Evolutionary conservation across 2,797 vertebrate genomes (phyloP), one percentile per base, ranked within the genome.

Genomic region (Acanthopagrus latus): DNA sequence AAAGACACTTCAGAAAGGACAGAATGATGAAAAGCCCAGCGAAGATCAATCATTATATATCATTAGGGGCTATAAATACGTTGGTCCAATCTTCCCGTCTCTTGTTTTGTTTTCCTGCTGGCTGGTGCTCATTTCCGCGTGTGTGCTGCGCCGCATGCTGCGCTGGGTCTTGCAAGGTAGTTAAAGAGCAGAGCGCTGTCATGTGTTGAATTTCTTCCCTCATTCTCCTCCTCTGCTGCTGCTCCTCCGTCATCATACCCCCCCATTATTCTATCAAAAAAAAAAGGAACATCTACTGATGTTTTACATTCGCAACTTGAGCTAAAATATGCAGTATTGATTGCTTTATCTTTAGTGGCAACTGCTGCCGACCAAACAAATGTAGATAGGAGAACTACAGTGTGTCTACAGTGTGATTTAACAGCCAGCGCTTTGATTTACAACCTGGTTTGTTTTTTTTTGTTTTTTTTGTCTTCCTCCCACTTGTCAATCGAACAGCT

Each of bases 1-100:
- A 47, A 33, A 33, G 33, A 33, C 74, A 60, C 82, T 75, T 89
- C 83, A 85, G 64, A 85, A 89, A 67, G 73, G 57, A 78, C 60
- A 64, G 51, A 66, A 82, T 83, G 86, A 90, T 90, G 87, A 91
- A 91, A 87, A 75, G 80, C 76, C 63, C 5, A 11, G 70, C 69
- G 74, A 85, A 83, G 85, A 93, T 92, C 86, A 89, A 86, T 91
- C 88, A 73, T 84, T 80, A 73, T 68, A 75, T 86, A 86, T 91
- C 90, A 92, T 93, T 91, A 91, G 85, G 62, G 62, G 82, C 82
- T 87, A 71, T 88, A 90, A 91, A 92, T 90, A 86, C 46, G 54
- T 85, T 64, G 67, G 77, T 81, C 84, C 85, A 81, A 81, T 89
- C 67, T 76, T 88, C 27, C 58, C 47, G 33, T 57, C 57, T 71